Base-by-base conservation (phyloP, 2,113 vertebrate genomes). In the Chionodraco myersi region DNA sequence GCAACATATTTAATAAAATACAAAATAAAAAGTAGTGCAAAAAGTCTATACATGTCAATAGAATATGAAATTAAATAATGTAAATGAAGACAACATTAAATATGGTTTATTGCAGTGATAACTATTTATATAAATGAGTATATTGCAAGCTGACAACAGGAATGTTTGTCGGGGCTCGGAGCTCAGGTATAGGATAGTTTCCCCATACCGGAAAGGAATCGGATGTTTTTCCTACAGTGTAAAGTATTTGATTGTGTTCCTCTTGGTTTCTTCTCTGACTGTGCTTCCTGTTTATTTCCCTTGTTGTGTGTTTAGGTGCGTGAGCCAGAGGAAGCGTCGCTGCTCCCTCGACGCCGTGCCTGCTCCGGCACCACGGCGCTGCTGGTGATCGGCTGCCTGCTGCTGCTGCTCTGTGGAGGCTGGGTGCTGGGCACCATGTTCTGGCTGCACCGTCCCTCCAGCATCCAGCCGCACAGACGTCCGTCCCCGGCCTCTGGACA, bases 361-460 rank as follows among this genome's bases (percentile, higher is more conserved):
- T 95, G 94, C 69, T 95, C 94, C 0, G 3, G 85, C 74, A 93
- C 93, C 41, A 87, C 71, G 0, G 84, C 68, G n/a, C 90, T 95
- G 16, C 74, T 95, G 54, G 74, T 88, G 44, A 85, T 94, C 1
- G 93, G 92, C n/a, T 85, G 86, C 3, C 87, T 95, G 53, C 80
- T 95, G 71, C 63, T 96, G 56, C 75, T 94, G 13, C 86, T 95
- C 58, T 86, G 85, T 34, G 87, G 80, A 0, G 75, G 93, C 67
- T 96, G 95, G 95, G 72, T 96, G 1, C 67, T 96, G 7, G 92
- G 90, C 67, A 93, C 95, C 14, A 65, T 93, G n/a, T 91, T 95
- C 60, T 95, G 95, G 95, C 58, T 95, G 21, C 92, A 92, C 56
- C 44, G 66, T 1, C 82, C 92, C 0, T 67, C 91, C 36, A 82